Base-by-base conservation (phyloP, 1,140 invertebrate genomes). In the Plodia interpunctella region DNA sequence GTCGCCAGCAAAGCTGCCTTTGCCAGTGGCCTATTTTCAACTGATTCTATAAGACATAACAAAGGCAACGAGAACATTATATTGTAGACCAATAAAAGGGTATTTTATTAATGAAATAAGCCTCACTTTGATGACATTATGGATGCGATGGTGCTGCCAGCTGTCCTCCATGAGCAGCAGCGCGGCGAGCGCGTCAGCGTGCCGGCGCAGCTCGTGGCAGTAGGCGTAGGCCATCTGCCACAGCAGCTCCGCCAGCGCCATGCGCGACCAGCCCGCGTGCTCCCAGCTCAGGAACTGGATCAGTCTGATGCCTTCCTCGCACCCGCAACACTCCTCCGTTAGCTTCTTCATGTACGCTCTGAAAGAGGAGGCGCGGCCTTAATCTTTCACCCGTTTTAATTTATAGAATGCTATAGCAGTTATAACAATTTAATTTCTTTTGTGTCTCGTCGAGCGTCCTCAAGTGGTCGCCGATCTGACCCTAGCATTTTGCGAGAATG, bases 221-320 rank as follows among this genome's bases (percentile, higher is more conserved):
- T 98, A 99, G 0, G 97, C 96, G 82, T 97, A 98, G 0, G 97
- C 96, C 78, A 98, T 96, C 77, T 97, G 96, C 96, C 97, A 98
- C 15, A 99, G 88, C 19, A 99, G 87, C 91, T 99, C 98, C 49
- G 94, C 94, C 5, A 99, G 92, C 21, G 98, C 96, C 13, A 93
- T 93, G 52, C 95, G 93, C 10, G 97, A 98, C 82, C 98, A 97
- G 62, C 95, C 94, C 15, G 97, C 96, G 91, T 99, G 98, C 86
- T 99, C 98, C 98, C 98, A 99, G 72, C 95, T 97, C 79, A 97
- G 95, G 85, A 96, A 99, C 90, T 98, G 96, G 2, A 97, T 82
- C 51, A 99, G 88, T 85, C 97, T 95, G 0, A 97, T 91, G 0
- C 96, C 96, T 58, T 99, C 98, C 69, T 99, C 97, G 21, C 95